Evolutionary conservation across 2,888 invertebrate genomes (phyloP).

Genomic region (Chrysolina oricalcia): DNA sequence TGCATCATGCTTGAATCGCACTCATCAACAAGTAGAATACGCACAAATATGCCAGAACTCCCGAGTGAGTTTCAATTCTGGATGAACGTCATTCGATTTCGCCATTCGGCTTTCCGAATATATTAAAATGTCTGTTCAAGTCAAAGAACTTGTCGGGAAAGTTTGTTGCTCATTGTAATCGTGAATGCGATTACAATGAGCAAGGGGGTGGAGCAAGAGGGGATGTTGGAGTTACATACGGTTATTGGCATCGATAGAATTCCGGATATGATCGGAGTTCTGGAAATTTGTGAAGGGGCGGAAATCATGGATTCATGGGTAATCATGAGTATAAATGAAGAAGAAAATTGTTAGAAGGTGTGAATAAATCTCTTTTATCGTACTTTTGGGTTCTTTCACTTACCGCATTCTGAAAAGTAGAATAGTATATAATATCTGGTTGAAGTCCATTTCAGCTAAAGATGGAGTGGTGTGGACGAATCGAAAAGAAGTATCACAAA

Average conservation of each 20-base stretch:
- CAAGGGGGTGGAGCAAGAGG: not conserved
- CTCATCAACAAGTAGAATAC: slow-evolving; percentile 40
- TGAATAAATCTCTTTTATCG: no score
- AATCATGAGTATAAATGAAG: not conserved
- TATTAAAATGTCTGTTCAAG: not conserved
- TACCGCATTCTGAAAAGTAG: no score
- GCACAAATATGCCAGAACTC: slow-evolving; percentile 39
- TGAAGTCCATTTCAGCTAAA: no score
- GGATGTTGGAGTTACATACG: not conserved
- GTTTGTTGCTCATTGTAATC: not conserved
- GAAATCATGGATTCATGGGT: not conserved
- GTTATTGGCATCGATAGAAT: not conserved
- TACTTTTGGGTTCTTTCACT: no score
- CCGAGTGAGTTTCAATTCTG: not conserved
- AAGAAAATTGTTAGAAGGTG: no score
- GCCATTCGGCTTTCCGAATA: not conserved
- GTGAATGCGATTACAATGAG: not conserved
- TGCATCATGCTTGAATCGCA: slow-evolving; percentile 30
- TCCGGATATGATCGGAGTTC: not conserved
- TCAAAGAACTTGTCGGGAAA: not conserved
- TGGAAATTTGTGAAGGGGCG: not conserved
- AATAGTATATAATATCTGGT: no score
- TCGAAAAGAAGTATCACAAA: no score
- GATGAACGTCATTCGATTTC: not conserved
- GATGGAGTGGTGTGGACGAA: no score